Conservation (phyloP, 2,888 invertebrate genomes). For the Parthenolecanium corni region DNA sequence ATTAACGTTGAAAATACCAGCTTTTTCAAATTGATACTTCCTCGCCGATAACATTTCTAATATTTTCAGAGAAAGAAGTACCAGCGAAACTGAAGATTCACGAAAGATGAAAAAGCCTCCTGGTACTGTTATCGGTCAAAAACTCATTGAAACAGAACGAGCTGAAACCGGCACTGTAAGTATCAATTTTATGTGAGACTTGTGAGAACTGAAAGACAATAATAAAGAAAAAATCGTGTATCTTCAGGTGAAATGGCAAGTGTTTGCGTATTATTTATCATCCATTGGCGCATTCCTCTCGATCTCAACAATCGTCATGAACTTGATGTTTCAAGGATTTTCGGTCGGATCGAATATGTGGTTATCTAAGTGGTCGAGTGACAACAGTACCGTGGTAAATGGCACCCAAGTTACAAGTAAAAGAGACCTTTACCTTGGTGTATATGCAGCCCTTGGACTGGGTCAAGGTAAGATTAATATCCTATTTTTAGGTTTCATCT, state of each 20-base stretch:
- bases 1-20: too few species aligned
- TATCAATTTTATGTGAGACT: not conserved
- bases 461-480: conserved; percentile 58
- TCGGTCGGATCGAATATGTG: conserved; percentile 79
- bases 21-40: too few species aligned
- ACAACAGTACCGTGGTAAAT: conserved; percentile 42
- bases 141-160: conserved; percentile 81
- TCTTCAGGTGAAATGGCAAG: conserved; percentile 69
- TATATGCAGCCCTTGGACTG: conserved; percentile 78
- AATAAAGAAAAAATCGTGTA: conserved; percentile 1
- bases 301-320: conserved; percentile 61
- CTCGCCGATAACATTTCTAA: too few species aligned
- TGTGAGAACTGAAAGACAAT: too few species aligned
- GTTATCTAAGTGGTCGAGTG: conserved; percentile 73
- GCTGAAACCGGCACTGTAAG: conserved; percentile 76
- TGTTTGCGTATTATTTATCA: conserved; percentile 78
- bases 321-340: conserved; percentile 70
- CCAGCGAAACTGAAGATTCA: conserved; percentile 50
- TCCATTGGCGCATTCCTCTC: conserved; percentile 69
- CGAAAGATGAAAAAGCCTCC: conserved; percentile 9
- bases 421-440: conserved; percentile 70
- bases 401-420: conserved; percentile 39
- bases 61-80: conserved; percentile 50
- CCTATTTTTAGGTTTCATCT: too few species aligned
- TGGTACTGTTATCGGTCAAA: conserved; percentile 44